A percentile compares a stretch with the other conserved stretches of the same genome.
These are phyloP conservation scores for Blastobasis lacticolella DNA, from an alignment of 2,888 invertebrate genomes.

Conservation along the genomic window DNA sequence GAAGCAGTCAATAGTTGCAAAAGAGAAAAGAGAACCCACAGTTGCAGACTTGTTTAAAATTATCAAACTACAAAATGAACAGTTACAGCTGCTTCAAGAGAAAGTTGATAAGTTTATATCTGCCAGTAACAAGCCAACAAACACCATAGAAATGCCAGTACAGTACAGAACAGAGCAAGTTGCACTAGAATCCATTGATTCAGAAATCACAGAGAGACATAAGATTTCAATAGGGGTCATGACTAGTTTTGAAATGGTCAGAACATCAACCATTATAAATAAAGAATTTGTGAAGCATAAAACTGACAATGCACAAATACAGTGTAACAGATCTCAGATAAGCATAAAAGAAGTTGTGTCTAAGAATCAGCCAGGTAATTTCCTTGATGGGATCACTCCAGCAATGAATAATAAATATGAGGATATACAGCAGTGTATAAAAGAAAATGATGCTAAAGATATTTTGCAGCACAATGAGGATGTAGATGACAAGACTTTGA, in stretches of 20 bases:
- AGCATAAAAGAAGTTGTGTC: conserved; percentile 55
- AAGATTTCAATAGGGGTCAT: conserved; percentile 82
- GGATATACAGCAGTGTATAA: conserved; percentile 6
- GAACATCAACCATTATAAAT: conserved; percentile 62
- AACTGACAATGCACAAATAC: conserved; percentile 51
- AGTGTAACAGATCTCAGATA: conserved; percentile 58
- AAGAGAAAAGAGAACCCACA: conserved; percentile 67
- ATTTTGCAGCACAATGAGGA: conserved; percentile 9
- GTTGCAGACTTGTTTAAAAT: conserved; percentile 77
- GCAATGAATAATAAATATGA: conserved; percentile 20
- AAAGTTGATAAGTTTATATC: conserved; percentile 75
- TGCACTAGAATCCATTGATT: conserved; percentile 42
- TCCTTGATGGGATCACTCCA: conserved; percentile 59
- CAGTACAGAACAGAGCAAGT: conserved; percentile 43
- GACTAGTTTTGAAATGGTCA: conserved; percentile 80
- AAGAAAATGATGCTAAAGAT: conserved; percentile 9
- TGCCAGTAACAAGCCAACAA: conserved; percentile 26
- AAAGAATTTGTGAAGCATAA: conserved; percentile 49
- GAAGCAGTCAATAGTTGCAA: conserved; percentile 36
- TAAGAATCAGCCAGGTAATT: conserved; percentile 41
- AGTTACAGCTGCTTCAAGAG: conserved; percentile 76
- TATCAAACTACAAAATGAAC: conserved; percentile 79
- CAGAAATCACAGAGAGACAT: conserved; percentile 33
- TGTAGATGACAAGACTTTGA: conserved; percentile 51
- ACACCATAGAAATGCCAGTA: conserved; percentile 23